Percentiles rank a stretch among this genome's conserved stretches.
These are phyloP conservation scores for Nipponacmea schrenckii DNA, from an alignment of 2,888 invertebrate species.

Conservation along the genomic window DNA sequence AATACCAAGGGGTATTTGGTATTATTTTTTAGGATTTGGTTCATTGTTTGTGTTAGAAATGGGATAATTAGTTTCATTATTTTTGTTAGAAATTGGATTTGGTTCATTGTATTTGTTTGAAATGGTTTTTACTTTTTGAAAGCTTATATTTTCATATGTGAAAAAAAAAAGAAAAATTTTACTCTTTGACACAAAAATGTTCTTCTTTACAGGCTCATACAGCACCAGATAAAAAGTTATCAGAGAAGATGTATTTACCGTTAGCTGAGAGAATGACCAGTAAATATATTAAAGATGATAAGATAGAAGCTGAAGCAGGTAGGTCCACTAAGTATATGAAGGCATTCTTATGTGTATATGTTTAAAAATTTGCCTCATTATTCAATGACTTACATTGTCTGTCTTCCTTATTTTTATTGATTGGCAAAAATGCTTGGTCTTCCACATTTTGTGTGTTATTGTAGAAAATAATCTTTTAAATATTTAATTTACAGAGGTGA, in stretches of 20 bases:
- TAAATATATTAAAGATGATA: conserved; percentile 86
- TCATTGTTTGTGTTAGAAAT: no score
- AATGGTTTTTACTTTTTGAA: no score
- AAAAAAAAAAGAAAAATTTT: no score
- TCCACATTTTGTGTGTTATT: not conserved
- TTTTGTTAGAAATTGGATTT: no score
- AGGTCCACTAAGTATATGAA: conserved; percentile 8
- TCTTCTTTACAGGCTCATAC: conserved; percentile 51
- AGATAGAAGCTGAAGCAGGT: conserved; percentile 87
- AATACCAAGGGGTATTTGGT: no score
- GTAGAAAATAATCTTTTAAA: not conserved
- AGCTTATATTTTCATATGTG: no score
- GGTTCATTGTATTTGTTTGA: no score
- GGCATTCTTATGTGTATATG: not conserved
- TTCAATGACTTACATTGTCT: not conserved
- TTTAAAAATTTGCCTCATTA: not conserved
- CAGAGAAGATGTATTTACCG: conserved; percentile 79
- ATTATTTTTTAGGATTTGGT: no score
- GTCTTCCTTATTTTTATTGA: not conserved
- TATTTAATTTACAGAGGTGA: conserved; percentile 75
- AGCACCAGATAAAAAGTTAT: conserved; percentile 64
- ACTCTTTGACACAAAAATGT: not conserved
- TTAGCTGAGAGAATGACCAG: conserved; percentile 94
- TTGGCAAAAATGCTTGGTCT: no score
- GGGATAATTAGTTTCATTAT: no score